Conservation (phyloP, 2,797 vertebrate species). For the Pipistrellus nathusii region DNA sequence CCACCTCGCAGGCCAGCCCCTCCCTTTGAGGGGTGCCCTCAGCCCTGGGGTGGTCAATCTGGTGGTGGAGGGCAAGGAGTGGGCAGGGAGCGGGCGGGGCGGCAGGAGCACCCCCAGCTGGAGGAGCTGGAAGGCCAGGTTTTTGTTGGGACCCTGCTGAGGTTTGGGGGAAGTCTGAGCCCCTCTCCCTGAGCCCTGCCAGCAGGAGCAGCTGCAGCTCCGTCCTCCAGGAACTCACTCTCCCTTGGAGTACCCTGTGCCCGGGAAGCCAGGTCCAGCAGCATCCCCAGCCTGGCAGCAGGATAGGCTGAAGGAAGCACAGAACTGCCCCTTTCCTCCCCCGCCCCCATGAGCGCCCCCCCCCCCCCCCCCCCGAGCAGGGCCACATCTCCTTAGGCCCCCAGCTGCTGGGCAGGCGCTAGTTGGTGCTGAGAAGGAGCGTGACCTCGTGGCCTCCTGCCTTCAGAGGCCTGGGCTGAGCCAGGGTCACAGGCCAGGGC, state of each 20-base stretch:
- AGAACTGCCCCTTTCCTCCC: background rate
- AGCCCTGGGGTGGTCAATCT: background rate
- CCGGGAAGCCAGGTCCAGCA: background rate
- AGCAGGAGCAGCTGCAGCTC: background rate
- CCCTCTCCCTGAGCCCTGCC: accelerated
- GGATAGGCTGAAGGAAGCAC: background rate
- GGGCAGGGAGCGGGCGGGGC: too few species aligned
- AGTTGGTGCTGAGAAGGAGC: background rate
- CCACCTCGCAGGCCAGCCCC: background rate
- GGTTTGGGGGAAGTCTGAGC: background rate
- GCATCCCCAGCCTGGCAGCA: background rate
- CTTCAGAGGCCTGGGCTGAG: background rate
- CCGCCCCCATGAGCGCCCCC: background rate
- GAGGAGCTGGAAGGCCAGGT: background rate
- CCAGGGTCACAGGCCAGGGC: background rate
- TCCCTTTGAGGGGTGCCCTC: background rate
- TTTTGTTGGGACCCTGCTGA: background rate
- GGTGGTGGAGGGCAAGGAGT: background rate
- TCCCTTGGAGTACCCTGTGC: background rate
- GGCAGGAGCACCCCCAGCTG: background rate
- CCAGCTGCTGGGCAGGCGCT: background rate
- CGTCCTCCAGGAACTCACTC: background rate
- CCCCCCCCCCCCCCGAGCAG: background rate
- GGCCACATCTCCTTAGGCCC: background rate
- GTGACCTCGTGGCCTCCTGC: background rate